Conservation (phyloP, 2,113 vertebrate genomes). For the Spilogale gracilis region DNA sequence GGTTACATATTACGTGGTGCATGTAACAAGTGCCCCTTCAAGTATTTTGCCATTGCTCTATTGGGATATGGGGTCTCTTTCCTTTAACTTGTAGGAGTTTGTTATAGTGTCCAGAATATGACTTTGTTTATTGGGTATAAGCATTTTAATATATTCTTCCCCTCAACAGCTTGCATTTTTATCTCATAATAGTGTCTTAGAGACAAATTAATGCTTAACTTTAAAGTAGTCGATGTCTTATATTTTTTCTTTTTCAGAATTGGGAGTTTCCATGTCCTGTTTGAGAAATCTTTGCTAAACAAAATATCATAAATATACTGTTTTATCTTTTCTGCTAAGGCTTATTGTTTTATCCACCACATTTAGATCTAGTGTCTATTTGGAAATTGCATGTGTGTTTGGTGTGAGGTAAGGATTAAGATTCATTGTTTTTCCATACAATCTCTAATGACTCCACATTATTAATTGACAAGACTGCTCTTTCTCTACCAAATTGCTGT, state of each 20-base stretch:
- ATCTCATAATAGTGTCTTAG: background rate
- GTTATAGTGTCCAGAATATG: background rate
- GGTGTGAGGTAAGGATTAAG: background rate
- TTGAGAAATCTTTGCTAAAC: background rate
- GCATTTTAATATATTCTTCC: background rate
- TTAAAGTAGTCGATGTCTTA: background rate
- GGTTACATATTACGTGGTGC: background rate
- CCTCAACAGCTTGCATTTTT: background rate
- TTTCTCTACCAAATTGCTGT: background rate
- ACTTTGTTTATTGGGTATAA: background rate
- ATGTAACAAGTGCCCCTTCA: background rate
- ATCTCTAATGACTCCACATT: background rate
- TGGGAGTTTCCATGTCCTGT: background rate
- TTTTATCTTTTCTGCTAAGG: background rate
- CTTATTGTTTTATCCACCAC: background rate
- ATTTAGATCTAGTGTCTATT: background rate
- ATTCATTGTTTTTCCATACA: background rate
- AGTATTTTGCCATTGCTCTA: background rate
- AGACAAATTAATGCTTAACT: background rate
- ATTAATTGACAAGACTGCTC: background rate
- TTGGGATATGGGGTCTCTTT: background rate
- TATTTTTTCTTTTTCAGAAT: background rate
- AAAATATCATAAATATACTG: background rate
- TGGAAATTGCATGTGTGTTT: background rate
- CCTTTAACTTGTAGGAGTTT: background rate